Percentiles rank a stretch among this genome's conserved stretches.
Evolutionary conservation across 1,140 invertebrate species (phyloP).

Genomic region (Venturia canescens): DNA sequence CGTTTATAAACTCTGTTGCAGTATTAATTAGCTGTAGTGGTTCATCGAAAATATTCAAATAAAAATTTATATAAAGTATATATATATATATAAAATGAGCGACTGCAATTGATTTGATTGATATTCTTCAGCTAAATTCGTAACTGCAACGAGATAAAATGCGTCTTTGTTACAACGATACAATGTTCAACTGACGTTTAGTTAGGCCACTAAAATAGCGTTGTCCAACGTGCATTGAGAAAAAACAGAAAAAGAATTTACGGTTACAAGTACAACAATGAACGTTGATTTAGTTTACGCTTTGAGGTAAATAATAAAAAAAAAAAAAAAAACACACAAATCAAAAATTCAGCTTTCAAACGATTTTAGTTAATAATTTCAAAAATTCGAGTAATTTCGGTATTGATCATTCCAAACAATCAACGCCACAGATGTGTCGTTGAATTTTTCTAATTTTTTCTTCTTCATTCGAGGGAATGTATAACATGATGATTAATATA

Average conservation of each 20-base stretch:
- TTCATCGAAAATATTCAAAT: conserved; percentile 37
- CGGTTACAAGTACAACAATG: background rate
- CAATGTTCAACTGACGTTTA: conserved; percentile 2
- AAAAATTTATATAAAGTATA: conserved; percentile 27
- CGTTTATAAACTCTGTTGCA: conserved; percentile 54
- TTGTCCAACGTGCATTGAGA: conserved; percentile 6
- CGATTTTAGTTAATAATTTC: conserved; percentile 38
- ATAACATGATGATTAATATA: conserved; percentile 13
- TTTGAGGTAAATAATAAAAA: conserved; percentile 5
- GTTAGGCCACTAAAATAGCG: background rate
- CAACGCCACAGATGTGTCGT: conserved; percentile 36
- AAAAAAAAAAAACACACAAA: conserved; percentile 33
- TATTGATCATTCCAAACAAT: conserved; percentile 42
- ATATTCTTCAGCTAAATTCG: background rate
- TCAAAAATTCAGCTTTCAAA: conserved; percentile 45
- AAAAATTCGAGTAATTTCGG: conserved; percentile 32
- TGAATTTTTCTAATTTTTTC: conserved; percentile 15
- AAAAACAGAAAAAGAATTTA: background rate
- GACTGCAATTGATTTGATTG: background rate
- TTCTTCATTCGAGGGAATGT: background rate
- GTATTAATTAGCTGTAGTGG: conserved; percentile 49
- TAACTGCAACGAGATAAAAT: conserved; percentile 17
- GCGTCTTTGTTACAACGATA: conserved; percentile 18
- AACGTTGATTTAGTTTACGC: conserved; percentile 27
- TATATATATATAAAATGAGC: background rate